Base-by-base conservation (phyloP, 2,797 vertebrate species). In the Smutsia temminckii region DNA sequence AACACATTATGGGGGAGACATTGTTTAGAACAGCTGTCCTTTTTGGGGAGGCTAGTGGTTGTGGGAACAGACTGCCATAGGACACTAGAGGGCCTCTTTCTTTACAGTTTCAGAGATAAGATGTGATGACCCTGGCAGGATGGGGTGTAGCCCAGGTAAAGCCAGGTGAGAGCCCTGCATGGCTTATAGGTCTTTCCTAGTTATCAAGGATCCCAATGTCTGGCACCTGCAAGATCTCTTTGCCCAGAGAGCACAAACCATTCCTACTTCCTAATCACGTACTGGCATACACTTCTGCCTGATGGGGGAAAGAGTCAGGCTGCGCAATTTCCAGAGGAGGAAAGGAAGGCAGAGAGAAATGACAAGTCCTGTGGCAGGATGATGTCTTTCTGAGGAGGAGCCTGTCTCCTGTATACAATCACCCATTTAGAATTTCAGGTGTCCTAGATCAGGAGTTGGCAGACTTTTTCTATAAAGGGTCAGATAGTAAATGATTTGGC, bases 81-180 rank as follows among this genome's bases (percentile, higher is more conserved):
- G 61, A n/a, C 14, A 17, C 3, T 3, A 40, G 34, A 80, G 51
- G 34, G n/a, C 12, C 57, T 94, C 53, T 77, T 96, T 69, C 66
- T 89, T 71, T 20, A 77, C 9, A 79, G 59, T 72, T 92, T 87
- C 55, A 61, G 72, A 91, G 69, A 89, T 40, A 61, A 92, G 74
- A 42, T 3, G 21, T 12, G 68, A 84, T 57, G 77, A 49, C 53
- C 61, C 61, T 84, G 86, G 71, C 6, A 37, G 61, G 32, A 40
- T 69, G 27, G 27, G 12, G 49, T 20, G 0, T 66, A 27, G 80
- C 23, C 42, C 68, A 49, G 72, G 18, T 53, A 63, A 81, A 63
- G 74, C 27, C 69, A 69, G 18, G 57, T 32, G 29, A 88, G 88
- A 84, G 5, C 29, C 40, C 21, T 20, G 42, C 5, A 14, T 0